A percentile compares a stretch with the other conserved stretches of the same genome.
Conservation (phyloP, 2,113 vertebrate genomes). For the Dipodomys spectabilis region DNA sequence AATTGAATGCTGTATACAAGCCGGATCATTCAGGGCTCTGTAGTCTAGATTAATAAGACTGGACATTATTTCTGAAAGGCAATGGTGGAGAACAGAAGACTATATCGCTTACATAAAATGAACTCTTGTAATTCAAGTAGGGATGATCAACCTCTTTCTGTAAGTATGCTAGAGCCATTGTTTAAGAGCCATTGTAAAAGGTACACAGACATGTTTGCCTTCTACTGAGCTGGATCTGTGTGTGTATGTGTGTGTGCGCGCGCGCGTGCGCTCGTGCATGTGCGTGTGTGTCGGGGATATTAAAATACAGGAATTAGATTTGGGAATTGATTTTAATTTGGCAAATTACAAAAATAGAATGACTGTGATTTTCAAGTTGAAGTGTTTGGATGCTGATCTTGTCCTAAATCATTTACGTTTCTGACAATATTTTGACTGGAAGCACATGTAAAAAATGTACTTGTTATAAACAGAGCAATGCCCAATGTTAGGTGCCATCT, state of each 20-base stretch:
- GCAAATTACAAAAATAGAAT: background rate
- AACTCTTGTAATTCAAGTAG: background rate
- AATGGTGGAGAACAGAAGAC: background rate
- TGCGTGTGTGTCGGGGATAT: background rate
- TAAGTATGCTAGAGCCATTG: background rate
- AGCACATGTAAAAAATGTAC: background rate
- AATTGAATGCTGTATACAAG: background rate
- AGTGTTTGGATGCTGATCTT: background rate
- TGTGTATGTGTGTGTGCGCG: no score
- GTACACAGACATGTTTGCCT: background rate
- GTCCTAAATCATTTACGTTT: background rate
- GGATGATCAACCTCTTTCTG: background rate
- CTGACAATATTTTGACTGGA: background rate
- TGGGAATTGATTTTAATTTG: background rate
- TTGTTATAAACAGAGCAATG: background rate
- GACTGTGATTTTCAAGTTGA: background rate
- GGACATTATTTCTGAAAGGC: background rate
- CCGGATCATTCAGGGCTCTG: background rate
- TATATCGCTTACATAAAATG: background rate
- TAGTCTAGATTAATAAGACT: background rate
- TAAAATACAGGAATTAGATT: background rate
- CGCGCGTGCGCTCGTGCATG: rapidly evolving
- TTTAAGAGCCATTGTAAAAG: background rate
- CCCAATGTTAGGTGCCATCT: background rate
- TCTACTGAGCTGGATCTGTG: background rate